Percentiles rank a stretch among this genome's conserved stretches.
These are phyloP conservation scores for Plebejus anna DNA, from an alignment of 2,888 invertebrate species.

Conservation along the genomic window DNA sequence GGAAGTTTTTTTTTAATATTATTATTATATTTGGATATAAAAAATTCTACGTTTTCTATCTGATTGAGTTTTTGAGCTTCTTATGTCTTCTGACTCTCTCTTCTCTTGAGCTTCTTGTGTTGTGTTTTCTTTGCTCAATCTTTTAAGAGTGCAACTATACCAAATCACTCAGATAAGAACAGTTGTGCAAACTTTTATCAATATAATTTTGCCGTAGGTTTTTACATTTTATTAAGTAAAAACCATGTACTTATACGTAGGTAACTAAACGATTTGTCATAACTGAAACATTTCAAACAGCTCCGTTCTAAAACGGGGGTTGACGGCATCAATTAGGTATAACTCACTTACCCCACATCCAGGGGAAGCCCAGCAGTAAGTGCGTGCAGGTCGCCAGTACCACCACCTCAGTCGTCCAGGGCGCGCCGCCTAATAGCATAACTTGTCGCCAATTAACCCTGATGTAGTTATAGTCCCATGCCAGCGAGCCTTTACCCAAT, in stretches of 20 bases:
- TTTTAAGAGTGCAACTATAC: too few relatives aligned
- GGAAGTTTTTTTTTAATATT: not conserved
- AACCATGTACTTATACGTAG: not conserved
- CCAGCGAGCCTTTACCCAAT: slow-evolving; percentile 66
- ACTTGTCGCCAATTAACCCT: slow-evolving; percentile 58
- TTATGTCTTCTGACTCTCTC: too few relatives aligned
- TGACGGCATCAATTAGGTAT: not conserved
- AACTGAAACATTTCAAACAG: not conserved
- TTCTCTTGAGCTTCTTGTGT: not conserved
- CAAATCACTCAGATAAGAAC: too few relatives aligned
- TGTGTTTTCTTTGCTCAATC: too few relatives aligned
- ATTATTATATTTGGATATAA: not conserved
- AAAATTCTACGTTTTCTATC: not conserved
- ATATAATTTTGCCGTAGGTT: too few relatives aligned
- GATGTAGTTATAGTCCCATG: slow-evolving; percentile 62
- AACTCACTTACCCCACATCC: slow-evolving; percentile 63
- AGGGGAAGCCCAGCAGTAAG: slow-evolving; percentile 59
- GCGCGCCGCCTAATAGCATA: slow-evolving; percentile 56
- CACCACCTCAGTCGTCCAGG: slow-evolving; percentile 62
- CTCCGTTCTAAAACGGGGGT: not conserved
- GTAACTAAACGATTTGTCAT: not conserved
- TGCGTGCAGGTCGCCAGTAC: slow-evolving; percentile 56
- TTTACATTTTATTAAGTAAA: too few relatives aligned
- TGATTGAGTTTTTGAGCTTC: not conserved
- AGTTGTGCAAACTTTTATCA: too few relatives aligned